Conservation (phyloP, 2,888 invertebrate genomes). For the Xanthia icteritia region DNA sequence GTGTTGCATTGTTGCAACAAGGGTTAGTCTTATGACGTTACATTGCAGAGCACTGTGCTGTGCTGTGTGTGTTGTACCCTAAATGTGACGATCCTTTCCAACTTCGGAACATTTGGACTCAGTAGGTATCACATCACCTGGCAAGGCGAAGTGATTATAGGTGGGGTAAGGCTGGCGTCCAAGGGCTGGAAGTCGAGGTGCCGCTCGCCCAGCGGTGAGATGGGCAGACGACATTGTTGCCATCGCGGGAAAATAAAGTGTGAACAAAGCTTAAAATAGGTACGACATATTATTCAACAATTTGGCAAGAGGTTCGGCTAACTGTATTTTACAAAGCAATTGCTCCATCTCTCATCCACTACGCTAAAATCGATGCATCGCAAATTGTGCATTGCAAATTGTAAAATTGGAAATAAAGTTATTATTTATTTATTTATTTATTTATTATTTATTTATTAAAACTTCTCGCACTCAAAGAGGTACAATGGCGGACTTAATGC, state of each 20-base stretch:
- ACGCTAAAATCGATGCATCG: conserved; percentile 1
- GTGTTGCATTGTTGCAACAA: not conserved
- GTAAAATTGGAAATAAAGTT: too few relatives aligned
- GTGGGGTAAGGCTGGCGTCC: not conserved
- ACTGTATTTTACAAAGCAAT: conserved; percentile 8
- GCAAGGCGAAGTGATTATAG: not conserved
- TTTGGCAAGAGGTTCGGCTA: not conserved
- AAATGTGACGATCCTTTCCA: not conserved
- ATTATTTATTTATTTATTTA: too few relatives aligned
- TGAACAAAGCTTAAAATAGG: not conserved
- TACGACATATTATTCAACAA: not conserved
- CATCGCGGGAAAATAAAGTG: too few relatives aligned
- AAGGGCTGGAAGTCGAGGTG: not conserved
- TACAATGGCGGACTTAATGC: too few relatives aligned
- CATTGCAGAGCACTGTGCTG: not conserved
- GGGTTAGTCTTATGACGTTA: not conserved
- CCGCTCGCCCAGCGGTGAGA: too few relatives aligned
- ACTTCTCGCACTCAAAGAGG: too few relatives aligned
- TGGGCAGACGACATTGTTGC: too few relatives aligned
- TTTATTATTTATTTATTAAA: too few relatives aligned
- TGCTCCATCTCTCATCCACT: not conserved
- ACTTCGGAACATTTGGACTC: not conserved
- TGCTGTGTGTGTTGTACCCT: not conserved
- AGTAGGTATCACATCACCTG: not conserved
- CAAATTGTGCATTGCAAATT: too few relatives aligned